These are phyloP conservation scores for Lucilia sericata DNA, from an alignment of 1,140 invertebrate genomes.

Conservation along the genomic window DNA sequence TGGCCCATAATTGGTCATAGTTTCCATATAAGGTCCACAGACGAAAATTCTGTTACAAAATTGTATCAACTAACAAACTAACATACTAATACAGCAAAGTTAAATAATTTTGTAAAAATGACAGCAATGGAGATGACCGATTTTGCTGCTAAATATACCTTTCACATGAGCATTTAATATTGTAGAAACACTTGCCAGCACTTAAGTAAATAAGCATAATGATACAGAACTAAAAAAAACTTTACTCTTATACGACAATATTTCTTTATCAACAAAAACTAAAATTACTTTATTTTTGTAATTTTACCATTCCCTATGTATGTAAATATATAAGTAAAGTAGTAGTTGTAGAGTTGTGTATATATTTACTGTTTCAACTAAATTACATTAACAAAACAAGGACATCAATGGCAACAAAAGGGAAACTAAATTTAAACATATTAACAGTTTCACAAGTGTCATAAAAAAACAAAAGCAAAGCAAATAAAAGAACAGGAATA, in stretches of 20 bases:
- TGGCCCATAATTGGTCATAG: no score
- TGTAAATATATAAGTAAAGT: no score
- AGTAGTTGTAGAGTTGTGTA: not conserved
- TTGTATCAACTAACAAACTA: not conserved
- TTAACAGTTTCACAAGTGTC: not conserved
- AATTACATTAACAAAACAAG: not conserved
- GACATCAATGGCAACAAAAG: not conserved
- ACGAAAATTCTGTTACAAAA: no score
- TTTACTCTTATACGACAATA: not conserved
- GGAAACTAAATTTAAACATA: not conserved
- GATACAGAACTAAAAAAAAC: not conserved
- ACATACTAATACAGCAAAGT: not conserved
- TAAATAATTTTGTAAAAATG: no score
- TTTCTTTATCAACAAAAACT: no score
- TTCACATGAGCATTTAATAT: no score
- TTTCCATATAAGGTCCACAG: no score
- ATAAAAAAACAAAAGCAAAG: not conserved
- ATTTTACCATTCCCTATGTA: no score
- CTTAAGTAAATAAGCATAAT: conserved; percentile 3
- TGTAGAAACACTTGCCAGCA: not conserved
- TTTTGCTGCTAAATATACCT: no score
- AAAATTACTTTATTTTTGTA: no score
- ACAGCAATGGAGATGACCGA: no score
- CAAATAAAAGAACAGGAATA: not conserved
- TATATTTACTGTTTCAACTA: not conserved